A percentile compares a stretch with the other conserved stretches of the same genome.
Evolutionary conservation across 2,113 vertebrate genomes (phyloP).

Genomic region (Bombycilla garrulus): DNA sequence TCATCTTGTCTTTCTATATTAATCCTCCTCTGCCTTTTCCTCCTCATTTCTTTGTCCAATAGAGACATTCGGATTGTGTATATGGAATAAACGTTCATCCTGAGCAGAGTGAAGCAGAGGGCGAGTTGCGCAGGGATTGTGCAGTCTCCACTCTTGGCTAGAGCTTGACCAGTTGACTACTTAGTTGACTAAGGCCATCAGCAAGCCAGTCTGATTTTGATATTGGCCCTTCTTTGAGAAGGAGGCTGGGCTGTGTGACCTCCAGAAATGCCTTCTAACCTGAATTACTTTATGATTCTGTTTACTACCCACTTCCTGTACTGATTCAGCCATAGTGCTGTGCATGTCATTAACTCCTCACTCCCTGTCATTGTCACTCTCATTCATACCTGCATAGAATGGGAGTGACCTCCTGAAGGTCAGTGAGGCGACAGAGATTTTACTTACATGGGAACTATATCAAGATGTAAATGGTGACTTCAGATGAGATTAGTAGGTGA

Average conservation of each 20-base stretch:
- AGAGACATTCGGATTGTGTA: not conserved
- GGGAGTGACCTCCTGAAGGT: not conserved
- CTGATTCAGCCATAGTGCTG: not conserved
- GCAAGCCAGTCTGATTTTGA: not conserved
- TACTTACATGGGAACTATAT: not conserved
- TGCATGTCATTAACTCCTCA: not conserved
- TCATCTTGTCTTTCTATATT: not conserved
- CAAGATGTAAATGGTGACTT: not conserved
- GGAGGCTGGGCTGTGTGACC: not conserved
- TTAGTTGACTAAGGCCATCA: not conserved
- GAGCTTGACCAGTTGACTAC: not conserved
- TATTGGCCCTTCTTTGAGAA: not conserved
- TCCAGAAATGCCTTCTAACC: not conserved
- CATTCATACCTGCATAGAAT: not conserved
- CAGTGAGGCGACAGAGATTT: not conserved
- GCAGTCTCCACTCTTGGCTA: not conserved
- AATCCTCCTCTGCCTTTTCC: not conserved
- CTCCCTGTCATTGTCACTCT: not conserved
- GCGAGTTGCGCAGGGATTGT: not conserved
- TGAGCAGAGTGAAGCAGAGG: not conserved
- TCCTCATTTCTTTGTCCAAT: not conserved
- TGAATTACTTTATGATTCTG: not conserved
- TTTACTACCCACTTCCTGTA: not conserved
- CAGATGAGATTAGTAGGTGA: not conserved
- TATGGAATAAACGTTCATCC: not conserved